phyloP scores from a whole-genome alignment of 2,797 vertebrate genomes.

The Huso huso region DNA sequence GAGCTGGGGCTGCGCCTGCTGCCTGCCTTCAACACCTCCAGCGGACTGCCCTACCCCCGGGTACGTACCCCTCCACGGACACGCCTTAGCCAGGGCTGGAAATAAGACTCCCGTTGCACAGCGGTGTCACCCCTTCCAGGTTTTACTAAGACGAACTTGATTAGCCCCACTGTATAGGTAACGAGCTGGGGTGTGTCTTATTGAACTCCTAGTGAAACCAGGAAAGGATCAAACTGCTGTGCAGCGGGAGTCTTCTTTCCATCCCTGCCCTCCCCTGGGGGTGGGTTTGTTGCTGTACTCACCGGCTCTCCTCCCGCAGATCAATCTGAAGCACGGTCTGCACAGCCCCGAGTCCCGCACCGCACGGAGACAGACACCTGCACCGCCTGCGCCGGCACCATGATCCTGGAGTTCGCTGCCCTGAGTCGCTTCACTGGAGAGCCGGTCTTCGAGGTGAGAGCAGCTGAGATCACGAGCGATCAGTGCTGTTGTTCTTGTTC shows the following conservation, averaged over 20 bases:
- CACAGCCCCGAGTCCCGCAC: conserved; percentile 87
- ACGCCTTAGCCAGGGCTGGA: background rate
- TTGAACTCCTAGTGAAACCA: background rate
- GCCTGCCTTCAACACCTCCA: conserved; percentile 97
- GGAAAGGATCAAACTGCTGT: no score
- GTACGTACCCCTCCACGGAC: conserved; percentile 54
- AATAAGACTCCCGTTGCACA: no score
- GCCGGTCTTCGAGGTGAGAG: conserved; percentile 85
- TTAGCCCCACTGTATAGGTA: no score
- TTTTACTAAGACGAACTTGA: no score
- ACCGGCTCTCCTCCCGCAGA: conserved; percentile 50
- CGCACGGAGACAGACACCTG: conserved; percentile 94
- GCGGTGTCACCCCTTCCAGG: no score
- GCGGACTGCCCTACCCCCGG: conserved; percentile 93
- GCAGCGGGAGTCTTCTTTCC: no score
- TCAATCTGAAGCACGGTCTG: conserved; percentile 90
- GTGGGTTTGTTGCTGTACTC: background rate
- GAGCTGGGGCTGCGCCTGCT: conserved; percentile 85
- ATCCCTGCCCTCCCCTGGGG: no score
- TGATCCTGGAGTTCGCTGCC: conserved; percentile 96
- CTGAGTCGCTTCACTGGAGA: conserved; percentile 94
- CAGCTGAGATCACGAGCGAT: background rate
- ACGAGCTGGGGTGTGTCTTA: background rate
- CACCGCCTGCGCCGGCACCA: conserved; percentile 92
- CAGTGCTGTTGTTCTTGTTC: background rate